Conservation (phyloP, 2,113 vertebrate species). For the Zosterops pallidus region DNA sequence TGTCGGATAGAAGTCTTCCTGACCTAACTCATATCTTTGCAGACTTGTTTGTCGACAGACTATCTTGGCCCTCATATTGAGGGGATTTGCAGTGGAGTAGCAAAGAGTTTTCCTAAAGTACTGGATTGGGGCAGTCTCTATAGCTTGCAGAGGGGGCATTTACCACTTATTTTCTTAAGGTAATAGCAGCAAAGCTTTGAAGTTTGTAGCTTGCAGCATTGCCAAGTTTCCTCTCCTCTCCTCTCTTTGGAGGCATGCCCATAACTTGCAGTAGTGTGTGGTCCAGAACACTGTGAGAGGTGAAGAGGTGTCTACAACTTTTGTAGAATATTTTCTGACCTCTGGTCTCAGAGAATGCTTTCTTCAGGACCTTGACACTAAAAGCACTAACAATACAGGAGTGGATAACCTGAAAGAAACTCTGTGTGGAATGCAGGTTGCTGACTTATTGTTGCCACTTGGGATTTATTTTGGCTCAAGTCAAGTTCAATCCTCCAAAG, state of each 20-base stretch:
- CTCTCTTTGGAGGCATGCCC: background rate
- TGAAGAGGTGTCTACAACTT: background rate
- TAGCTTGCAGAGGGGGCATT: background rate
- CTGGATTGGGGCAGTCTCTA: background rate
- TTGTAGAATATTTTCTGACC: background rate
- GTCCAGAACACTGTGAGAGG: background rate
- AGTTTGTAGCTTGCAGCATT: background rate
- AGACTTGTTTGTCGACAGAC: background rate
- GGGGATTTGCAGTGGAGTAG: background rate
- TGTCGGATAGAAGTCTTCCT: background rate
- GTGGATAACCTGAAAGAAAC: background rate
- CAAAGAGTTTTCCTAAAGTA: background rate
- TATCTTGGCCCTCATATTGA: background rate
- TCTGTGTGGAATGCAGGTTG: background rate
- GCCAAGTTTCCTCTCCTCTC: background rate
- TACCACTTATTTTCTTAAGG: background rate
- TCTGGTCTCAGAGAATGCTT: background rate
- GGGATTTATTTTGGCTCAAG: constrained; percentile 27
- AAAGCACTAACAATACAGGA: background rate
- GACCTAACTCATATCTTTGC: background rate
- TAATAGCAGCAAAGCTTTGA: background rate
- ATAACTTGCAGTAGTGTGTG: background rate
- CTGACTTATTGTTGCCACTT: background rate
- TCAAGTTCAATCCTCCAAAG: background rate
- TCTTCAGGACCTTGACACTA: background rate